Evolutionary conservation across 37 sponge, comb jelly and placozoan species (phyloP).

Genomic region (Axinella damicornis): DNA sequence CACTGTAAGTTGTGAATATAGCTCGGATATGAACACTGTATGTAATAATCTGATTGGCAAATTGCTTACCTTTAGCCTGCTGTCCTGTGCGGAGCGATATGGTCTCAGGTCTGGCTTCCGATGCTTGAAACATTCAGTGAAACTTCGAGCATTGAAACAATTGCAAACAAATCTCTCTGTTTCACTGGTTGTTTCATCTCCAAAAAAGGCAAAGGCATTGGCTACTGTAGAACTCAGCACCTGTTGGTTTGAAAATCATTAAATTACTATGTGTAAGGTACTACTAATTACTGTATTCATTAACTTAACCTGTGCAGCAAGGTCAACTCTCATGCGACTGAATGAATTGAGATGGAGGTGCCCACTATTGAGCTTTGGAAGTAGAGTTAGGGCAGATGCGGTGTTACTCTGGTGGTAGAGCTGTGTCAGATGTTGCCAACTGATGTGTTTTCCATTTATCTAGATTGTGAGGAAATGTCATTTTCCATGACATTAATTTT

Average conservation of each 20-base stretch:
- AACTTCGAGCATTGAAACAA: conserved; percentile 13
- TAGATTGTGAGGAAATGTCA: too few species aligned
- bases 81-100: conserved; percentile 19
- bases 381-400: background rate
- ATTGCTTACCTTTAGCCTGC: conserved; percentile 21
- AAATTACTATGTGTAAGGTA: too few species aligned
- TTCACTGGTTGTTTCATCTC: background rate
- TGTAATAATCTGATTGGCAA: too few species aligned
- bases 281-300: background rate
- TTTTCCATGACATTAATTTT: background rate
- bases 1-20: background rate
- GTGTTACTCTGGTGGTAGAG: background rate
- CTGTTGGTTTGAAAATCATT: too few species aligned
- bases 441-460: background rate
- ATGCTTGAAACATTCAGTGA: background rate
- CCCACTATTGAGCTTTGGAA: background rate
- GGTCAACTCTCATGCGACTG: background rate
- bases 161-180: conserved; percentile 32
- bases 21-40: too few species aligned
- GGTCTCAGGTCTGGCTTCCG: background rate
- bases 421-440: too few species aligned
- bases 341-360: background rate
- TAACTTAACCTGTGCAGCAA: background rate
- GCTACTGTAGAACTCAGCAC: conserved; percentile 20
- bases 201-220: background rate